phyloP scores from a whole-genome alignment of 2,888 invertebrate species.

The Subacronicta megacephala region DNA sequence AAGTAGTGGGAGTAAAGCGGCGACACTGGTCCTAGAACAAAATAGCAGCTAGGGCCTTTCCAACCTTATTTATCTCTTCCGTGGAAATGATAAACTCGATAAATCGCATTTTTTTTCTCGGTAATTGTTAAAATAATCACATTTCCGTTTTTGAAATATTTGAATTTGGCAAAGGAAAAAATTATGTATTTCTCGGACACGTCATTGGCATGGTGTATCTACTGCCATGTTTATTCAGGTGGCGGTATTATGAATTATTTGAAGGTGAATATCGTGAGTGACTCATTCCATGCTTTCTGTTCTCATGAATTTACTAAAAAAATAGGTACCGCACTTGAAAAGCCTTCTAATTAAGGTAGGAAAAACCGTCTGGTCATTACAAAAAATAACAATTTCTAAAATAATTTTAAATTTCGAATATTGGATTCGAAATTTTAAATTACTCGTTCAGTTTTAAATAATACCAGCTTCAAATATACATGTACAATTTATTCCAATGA shows the following conservation, averaged over 20 bases:
- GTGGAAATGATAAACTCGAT: slow-evolving; percentile 2
- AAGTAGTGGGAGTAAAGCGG: too few relatives aligned
- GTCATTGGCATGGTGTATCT: slow-evolving; percentile 14
- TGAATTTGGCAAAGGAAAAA: slow-evolving; percentile 20
- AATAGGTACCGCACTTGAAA: too few relatives aligned
- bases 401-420: too few relatives aligned
- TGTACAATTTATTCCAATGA: not conserved
- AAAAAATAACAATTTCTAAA: too few relatives aligned
- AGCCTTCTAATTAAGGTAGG: not conserved
- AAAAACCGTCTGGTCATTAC: too few relatives aligned
- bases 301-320: slow-evolving; percentile 11
- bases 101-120: not conserved
- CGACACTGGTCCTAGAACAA: too few relatives aligned
- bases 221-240: slow-evolving; percentile 50
- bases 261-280: slow-evolving; percentile 42
- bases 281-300: slow-evolving; percentile 24
- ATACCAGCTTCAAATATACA: not conserved
- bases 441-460: too few relatives aligned
- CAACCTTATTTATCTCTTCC: too few relatives aligned
- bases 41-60: too few relatives aligned
- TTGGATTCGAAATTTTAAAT: too few relatives aligned
- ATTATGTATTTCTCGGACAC: slow-evolving; percentile 17
- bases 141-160: slow-evolving; percentile 25
- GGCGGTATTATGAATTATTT: slow-evolving; percentile 47
- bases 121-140: not conserved